These are phyloP conservation scores for Pempheris klunzingeri DNA, from an alignment of 2,797 vertebrate species.

Conservation along the genomic window DNA sequence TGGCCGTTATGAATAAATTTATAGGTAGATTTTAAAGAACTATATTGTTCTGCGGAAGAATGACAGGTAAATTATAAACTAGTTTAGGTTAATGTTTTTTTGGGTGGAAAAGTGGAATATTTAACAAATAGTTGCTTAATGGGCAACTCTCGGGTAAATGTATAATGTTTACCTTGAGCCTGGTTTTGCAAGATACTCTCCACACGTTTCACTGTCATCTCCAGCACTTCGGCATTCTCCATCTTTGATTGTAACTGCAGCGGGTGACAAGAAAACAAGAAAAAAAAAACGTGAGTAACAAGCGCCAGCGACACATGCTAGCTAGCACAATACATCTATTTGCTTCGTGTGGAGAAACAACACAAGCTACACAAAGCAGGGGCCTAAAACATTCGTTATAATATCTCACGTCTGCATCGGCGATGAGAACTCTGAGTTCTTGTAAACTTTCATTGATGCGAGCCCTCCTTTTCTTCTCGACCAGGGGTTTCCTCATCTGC, in stretches of 20 bases:
- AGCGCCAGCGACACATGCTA: background rate
- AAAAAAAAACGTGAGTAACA: slow-evolving; percentile 12
- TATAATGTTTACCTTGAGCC: slow-evolving; percentile 87
- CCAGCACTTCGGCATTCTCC: slow-evolving; percentile 96
- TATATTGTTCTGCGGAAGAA: slow-evolving; percentile 12
- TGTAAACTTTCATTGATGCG: slow-evolving; percentile 96
- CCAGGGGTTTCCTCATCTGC: slow-evolving; percentile 93
- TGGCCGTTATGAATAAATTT: background rate
- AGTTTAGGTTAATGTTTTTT: background rate
- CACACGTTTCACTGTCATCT: slow-evolving; percentile 93
- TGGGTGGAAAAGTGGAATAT: background rate
- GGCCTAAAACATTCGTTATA: fast-evolving
- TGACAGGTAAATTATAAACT: background rate
- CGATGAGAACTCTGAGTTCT: slow-evolving; percentile 89
- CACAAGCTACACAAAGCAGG: background rate
- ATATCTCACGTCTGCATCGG: slow-evolving; percentile 88
- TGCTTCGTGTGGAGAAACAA: background rate
- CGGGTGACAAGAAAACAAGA: background rate
- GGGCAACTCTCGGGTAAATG: background rate
- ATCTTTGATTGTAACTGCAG: slow-evolving; percentile 89
- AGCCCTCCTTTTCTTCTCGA: slow-evolving; percentile 94
- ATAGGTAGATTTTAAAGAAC: background rate
- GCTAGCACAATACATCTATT: background rate
- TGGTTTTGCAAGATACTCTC: slow-evolving; percentile 88
- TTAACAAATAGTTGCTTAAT: no score